Base-by-base conservation (phyloP, 2,113 vertebrate species). In the Scartelaos histophorus region DNA sequence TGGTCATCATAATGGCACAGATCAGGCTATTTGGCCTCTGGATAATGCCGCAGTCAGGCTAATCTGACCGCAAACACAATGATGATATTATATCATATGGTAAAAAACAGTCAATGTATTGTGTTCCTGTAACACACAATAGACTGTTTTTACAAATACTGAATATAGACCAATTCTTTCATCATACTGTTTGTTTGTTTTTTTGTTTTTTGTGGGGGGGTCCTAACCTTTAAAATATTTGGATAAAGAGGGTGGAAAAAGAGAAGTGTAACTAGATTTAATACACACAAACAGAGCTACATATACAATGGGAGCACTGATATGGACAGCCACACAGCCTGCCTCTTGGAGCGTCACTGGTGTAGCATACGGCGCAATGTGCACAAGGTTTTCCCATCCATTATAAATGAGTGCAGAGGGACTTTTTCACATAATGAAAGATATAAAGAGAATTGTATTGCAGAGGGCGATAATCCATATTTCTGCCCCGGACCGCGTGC, bases 1-100 rank as follows among this genome's bases (percentile, higher is more conserved):
- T 92, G 92, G 88, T 89, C 78, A 88, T 92, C 89, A 94, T 94
- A 91, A 92, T 76, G 79, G 68, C 64, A 79, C 80, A 86, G 85
- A 93, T 87, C 84, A 87, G 62, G 47, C 78, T 87, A 85, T 86
- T 90, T 86, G 87, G 85, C 87, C 80, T 87, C 81, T 75, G 43
- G 22, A 58, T 90, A 88, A 90, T 88, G 85, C 67, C 71, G 73
- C 81, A 54, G 71, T 76, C 72, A 76, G 71, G 72, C 51, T 81
- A 70, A 85, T 85, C 74, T 57, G 71, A 34, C 58, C 64, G 75
- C 72, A 77, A 54, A 83, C 74, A 75, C 67, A 65, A 80, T 38
- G 21, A 69, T 21, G 9, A 67, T 38, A 13, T 74, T 67, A 56
- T 56, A 49, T 46, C 72, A 74, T 77, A 75, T 73, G 78, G 47